Evolutionary conservation across 2,888 invertebrate species (phyloP), one percentile per base, ranked within the genome.

Genomic region (Dryobotodes eremita): DNA sequence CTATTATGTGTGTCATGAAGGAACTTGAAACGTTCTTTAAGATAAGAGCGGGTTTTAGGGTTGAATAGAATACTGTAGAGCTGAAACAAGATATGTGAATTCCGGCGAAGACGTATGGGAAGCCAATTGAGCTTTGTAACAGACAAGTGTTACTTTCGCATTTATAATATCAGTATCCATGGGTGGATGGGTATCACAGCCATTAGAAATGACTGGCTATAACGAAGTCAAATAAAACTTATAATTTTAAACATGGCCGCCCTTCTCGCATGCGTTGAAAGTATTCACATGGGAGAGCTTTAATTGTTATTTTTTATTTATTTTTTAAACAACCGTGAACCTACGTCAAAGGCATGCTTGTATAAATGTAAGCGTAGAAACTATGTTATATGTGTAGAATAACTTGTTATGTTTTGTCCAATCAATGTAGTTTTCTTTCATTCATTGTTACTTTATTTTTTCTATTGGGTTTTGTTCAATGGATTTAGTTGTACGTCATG

Each of bases 261-360:
- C 69, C 62, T 75, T 79, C 57, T 53, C 65, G 65, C 75, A 57
- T 70, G 68, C 64, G 61, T 42, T 50, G 31, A 42, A 69, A 71
- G 50, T 71, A 65, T 83, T 68, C 87, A 71, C 73, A 86, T 55
- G 70, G 62, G 71, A 79, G 69, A 84, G 79, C 68, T 84, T 72
- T 80, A 75, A 85, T 80, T 80, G 75, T 70, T 79, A 42, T 71
- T 75, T 73, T 87, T 72, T 79, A 61, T 71, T 78, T 84, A 26
- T 79, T 85, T 83, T 84, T 73, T 69, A 85, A 85, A 87, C 71
- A 84, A 46, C 13, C 36, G 50, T 11, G 61, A 3, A 36, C 31
- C 31, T 50, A 73, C 85, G 88, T 85, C 81, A 84, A 73, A 75
- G 66, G 48, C 75, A 70, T 57, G 75, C 42, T 70, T 86, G 64